phyloP scores from a whole-genome alignment of 2,888 invertebrate species.

The Lacanobia wlatinum region DNA sequence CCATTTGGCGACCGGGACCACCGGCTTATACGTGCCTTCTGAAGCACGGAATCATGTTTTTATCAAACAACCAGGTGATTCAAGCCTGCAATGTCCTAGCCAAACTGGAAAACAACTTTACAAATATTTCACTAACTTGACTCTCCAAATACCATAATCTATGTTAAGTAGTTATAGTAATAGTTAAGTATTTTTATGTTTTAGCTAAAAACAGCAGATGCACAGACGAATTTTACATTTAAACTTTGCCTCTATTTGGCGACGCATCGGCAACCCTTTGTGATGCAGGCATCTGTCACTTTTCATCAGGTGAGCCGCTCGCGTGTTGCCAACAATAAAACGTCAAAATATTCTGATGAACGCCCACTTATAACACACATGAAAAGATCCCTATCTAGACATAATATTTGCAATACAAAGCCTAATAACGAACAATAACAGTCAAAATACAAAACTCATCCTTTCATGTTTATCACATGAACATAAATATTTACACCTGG shows the following conservation, averaged over 20 bases:
- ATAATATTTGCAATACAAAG: not conserved
- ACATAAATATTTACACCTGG: not conserved
- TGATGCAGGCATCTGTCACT: not conserved
- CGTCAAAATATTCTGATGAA: not conserved
- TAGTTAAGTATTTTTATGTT: not conserved
- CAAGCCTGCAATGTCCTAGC: too few species aligned
- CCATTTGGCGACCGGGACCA: too few species aligned
- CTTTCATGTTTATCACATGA: not conserved
- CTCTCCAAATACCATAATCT: too few species aligned
- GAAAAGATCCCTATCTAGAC: not conserved
- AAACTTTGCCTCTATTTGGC: constrained; percentile 11
- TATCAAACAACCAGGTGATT: too few species aligned
- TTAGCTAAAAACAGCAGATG: not conserved
- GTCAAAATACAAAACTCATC: constrained; percentile 3
- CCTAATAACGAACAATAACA: not conserved
- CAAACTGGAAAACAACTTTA: too few species aligned
- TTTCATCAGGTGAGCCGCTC: not conserved
- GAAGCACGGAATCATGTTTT: too few species aligned
- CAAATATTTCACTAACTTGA: too few species aligned
- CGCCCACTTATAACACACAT: not conserved
- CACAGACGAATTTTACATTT: not conserved
- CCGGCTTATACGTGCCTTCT: too few species aligned
- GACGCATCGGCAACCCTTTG: constrained; percentile 9
- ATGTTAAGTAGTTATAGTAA: too few species aligned
- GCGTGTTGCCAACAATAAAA: not conserved